Percentiles rank a stretch among this genome's conserved stretches.
phyloP scores from a whole-genome alignment of 2,113 vertebrate genomes.

The Scytalopus superciliaris region DNA sequence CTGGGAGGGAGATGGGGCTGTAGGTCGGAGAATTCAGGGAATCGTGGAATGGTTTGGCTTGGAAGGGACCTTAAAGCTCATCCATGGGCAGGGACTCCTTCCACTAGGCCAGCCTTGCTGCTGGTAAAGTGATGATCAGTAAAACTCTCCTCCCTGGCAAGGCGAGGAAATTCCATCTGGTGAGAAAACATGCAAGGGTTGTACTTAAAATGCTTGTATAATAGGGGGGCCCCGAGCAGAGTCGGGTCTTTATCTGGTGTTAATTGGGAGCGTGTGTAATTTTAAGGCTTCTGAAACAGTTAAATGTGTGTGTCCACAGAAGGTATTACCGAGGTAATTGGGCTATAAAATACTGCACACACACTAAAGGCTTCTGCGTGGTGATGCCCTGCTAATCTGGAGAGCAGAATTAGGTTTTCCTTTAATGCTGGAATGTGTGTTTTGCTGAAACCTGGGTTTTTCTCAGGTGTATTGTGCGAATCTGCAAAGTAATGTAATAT shows the following conservation, averaged over 20 bases:
- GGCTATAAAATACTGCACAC: neutral
- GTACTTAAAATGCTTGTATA: no score
- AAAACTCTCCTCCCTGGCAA: neutral
- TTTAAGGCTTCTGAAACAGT: neutral
- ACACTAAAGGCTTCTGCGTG: neutral
- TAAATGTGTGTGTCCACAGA: neutral
- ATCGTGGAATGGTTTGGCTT: neutral
- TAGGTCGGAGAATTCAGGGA: neutral
- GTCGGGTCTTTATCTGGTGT: neutral
- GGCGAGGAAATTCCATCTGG: neutral
- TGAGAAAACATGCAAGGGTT: neutral
- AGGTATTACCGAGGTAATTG: neutral
- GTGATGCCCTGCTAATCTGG: neutral
- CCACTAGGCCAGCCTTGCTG: neutral
- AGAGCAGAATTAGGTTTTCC: neutral
- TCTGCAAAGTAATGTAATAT: neutral
- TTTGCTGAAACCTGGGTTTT: neutral
- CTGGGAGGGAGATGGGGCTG: neutral
- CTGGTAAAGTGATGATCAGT: neutral
- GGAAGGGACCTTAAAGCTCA: neutral
- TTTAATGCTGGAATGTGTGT: neutral
- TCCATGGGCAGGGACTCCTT: neutral
- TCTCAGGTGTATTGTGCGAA: neutral
- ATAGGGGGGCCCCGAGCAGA: neutral
- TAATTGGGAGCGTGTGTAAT: no score